Percentiles rank a stretch among this genome's conserved stretches.
Conservation (phyloP, 2,888 invertebrate species). For the Lamellibrachia columna region DNA sequence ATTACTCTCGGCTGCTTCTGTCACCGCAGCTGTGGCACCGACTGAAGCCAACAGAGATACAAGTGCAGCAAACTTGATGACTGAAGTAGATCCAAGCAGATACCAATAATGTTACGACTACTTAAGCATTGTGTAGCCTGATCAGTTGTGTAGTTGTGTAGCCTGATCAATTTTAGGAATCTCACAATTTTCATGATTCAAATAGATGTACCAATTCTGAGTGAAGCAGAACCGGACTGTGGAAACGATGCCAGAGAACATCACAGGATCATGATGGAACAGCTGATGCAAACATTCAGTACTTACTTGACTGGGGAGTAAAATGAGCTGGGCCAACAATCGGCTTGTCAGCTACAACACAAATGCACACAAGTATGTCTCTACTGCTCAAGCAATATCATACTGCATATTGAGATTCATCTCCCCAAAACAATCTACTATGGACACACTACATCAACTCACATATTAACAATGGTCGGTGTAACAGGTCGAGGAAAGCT, state of each 20-base stretch:
- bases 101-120: neutral
- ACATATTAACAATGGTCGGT: neutral
- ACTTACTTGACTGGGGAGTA: constrained; percentile 1
- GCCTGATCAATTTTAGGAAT: too few species aligned
- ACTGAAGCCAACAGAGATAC: neutral
- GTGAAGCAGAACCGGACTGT: neutral
- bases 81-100: neutral
- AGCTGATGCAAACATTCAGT: neutral
- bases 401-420: neutral
- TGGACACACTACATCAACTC: neutral
- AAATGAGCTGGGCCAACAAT: constrained; percentile 10
- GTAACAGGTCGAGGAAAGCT: neutral
- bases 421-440: neutral
- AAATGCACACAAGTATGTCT: neutral
- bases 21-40: neutral
- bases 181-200: neutral
- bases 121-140: too few species aligned
- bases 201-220: neutral
- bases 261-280: neutral
- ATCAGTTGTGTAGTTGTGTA: too few species aligned
- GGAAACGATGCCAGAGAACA: neutral
- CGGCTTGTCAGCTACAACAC: constrained; percentile 12
- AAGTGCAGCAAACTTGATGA: neutral
- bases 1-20: neutral
- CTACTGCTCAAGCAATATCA: neutral